Evolutionary conservation across 2,888 invertebrate species (phyloP).

Genomic region (Epiblema foenella): DNA sequence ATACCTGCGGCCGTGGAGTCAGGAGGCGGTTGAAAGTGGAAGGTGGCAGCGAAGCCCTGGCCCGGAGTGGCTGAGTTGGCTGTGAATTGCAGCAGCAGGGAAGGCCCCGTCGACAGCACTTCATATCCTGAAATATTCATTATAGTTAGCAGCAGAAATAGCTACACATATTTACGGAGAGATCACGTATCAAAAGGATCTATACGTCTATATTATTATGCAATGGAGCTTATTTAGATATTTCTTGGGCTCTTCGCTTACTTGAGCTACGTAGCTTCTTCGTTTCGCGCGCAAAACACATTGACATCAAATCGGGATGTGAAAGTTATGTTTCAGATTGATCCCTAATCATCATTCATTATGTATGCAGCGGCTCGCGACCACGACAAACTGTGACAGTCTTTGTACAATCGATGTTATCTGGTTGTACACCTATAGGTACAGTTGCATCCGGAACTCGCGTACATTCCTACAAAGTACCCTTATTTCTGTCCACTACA

Average conservation of each 20-base stretch:
- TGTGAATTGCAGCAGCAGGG: constrained; percentile 93
- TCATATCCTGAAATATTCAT: constrained; percentile 84
- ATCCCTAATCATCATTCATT: constrained; percentile 66
- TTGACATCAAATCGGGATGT: constrained; percentile 47
- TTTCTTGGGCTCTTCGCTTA: too few species aligned
- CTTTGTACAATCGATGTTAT: constrained; percentile 25
- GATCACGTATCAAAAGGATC: too few species aligned
- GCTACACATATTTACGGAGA: too few species aligned
- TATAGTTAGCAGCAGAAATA: too few species aligned
- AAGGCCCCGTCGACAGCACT: constrained; percentile 92
- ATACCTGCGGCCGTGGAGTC: constrained; percentile 80
- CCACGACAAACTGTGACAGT: constrained; percentile 6
- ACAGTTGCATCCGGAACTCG: neutral
- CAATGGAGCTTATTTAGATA: too few species aligned
- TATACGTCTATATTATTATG: too few species aligned
- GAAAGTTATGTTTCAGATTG: constrained; percentile 50
- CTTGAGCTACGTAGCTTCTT: too few species aligned
- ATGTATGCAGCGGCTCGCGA: constrained; percentile 49
- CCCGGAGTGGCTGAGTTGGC: constrained; percentile 92
- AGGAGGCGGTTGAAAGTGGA: constrained; percentile 88
- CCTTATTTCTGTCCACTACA: too few species aligned
- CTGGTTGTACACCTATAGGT: constrained; percentile 29
- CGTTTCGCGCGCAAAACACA: too few species aligned
- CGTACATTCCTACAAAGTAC: too few species aligned
- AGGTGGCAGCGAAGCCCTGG: constrained; percentile 91